Conservation (phyloP, 2,797 vertebrate genomes). For the Anisognathus igniventris region DNA sequence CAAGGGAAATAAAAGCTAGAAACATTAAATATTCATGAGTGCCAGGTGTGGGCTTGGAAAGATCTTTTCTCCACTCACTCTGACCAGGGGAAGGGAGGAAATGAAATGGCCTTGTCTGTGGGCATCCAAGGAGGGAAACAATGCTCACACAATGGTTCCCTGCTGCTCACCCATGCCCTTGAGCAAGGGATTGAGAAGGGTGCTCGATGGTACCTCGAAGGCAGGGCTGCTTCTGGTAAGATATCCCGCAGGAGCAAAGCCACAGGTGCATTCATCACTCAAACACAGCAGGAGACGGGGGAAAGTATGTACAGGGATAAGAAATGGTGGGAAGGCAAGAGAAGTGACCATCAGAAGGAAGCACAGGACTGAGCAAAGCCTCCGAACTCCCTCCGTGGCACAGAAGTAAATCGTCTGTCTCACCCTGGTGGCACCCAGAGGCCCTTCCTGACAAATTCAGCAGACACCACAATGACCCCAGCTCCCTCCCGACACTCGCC, state of each 20-base stretch:
- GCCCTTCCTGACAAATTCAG: neutral
- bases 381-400: neutral
- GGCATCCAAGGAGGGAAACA: neutral
- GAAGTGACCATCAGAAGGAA: neutral
- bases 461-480: neutral
- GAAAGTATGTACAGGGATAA: neutral
- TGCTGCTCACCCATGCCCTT: neutral
- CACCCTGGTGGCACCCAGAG: neutral
- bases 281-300: neutral
- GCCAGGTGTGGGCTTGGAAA: constrained; percentile 6
- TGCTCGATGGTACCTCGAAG: rapidly evolving
- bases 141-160: neutral
- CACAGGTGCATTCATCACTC: rapidly evolving
- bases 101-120: neutral
- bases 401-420: neutral
- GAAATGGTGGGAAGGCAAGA: neutral
- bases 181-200: neutral
- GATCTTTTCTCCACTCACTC: neutral
- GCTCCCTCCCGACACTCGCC: neutral
- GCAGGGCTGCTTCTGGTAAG: neutral
- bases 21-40: constrained; percentile 56
- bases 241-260: neutral
- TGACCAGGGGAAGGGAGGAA: neutral
- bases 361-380: neutral
- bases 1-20: constrained; percentile 31